Evolutionary conservation across 1,140 invertebrate species (phyloP).

Genomic region (Semibalanus balanoides): DNA sequence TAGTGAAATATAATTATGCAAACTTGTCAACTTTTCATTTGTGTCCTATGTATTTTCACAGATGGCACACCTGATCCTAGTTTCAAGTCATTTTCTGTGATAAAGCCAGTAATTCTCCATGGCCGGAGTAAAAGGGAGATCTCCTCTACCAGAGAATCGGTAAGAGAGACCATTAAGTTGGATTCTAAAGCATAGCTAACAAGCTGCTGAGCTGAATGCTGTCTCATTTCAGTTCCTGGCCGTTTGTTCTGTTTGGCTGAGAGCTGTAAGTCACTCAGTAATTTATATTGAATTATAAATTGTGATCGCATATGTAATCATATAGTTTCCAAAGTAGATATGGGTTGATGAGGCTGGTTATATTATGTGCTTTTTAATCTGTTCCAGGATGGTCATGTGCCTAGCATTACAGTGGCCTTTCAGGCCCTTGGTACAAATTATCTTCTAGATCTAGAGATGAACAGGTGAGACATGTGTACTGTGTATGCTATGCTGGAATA

Average conservation of each 20-base stretch:
- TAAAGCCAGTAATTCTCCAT: not conserved
- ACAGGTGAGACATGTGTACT: slow-evolving; percentile 30
- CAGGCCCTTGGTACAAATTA: slow-evolving; percentile 47
- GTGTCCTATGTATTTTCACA: not conserved
- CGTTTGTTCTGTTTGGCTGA: no score
- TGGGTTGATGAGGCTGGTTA: no score
- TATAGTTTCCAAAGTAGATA: no score
- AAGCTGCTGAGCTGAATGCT: no score
- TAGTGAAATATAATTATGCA: no score
- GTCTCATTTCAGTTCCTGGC: no score
- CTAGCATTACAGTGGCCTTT: slow-evolving; percentile 50
- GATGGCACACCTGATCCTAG: not conserved
- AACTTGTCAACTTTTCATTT: not conserved
- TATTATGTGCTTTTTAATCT: no score
- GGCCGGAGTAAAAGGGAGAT: not conserved
- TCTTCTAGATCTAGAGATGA: slow-evolving; percentile 55
- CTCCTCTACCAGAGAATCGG: not conserved
- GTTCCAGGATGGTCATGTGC: slow-evolving; percentile 53
- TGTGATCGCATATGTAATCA: no score
- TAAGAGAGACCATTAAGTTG: no score
- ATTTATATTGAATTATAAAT: no score
- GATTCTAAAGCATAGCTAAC: no score
- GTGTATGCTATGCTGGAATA: not conserved
- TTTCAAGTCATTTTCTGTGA: not conserved
- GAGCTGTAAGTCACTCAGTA: no score